Percentiles rank a stretch among this genome's conserved stretches.
phyloP scores from a whole-genome alignment of 1,140 invertebrate genomes.

The Dendrolimus kikuchii region DNA sequence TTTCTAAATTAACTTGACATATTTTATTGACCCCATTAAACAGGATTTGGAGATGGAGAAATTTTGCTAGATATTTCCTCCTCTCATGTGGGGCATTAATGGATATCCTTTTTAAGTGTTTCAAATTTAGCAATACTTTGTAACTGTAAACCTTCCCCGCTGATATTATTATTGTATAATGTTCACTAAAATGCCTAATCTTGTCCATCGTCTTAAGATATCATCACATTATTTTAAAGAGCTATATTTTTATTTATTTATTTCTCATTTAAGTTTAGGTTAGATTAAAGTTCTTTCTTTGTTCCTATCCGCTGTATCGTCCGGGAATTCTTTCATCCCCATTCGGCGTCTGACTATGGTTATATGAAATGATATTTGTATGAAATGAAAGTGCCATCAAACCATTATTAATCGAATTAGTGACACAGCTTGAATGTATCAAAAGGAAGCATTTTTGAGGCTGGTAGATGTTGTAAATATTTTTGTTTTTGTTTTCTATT shows the following conservation, averaged over 20 bases:
- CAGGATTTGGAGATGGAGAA: too few relatives aligned
- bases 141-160: slow-evolving; percentile 6
- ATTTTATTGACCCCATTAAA: too few relatives aligned
- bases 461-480: slow-evolving; percentile 41
- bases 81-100: too few relatives aligned
- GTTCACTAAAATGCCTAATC: slow-evolving; percentile 60
- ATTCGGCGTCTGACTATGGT: slow-evolving; percentile 2
- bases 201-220: slow-evolving; percentile 60
- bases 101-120: too few relatives aligned
- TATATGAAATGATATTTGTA: slow-evolving; percentile 10
- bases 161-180: slow-evolving; percentile 33
- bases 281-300: slow-evolving; percentile 43
- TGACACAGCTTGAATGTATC: slow-evolving; percentile 4
- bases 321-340: not conserved
- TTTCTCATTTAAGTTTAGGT: slow-evolving; percentile 44
- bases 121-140: not conserved
- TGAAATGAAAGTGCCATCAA: slow-evolving; percentile 42
- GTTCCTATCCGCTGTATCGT: slow-evolving; percentile 42
- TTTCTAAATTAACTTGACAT: too few relatives aligned
- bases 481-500: slow-evolving; percentile 56
- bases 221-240: slow-evolving; percentile 62
- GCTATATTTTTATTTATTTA: slow-evolving; percentile 61
- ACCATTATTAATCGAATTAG: slow-evolving; percentile 12
- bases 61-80: too few relatives aligned
- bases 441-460: slow-evolving; percentile 43